Base-by-base conservation (phyloP, 2,797 vertebrate species). In the Poecilia gillii region DNA sequence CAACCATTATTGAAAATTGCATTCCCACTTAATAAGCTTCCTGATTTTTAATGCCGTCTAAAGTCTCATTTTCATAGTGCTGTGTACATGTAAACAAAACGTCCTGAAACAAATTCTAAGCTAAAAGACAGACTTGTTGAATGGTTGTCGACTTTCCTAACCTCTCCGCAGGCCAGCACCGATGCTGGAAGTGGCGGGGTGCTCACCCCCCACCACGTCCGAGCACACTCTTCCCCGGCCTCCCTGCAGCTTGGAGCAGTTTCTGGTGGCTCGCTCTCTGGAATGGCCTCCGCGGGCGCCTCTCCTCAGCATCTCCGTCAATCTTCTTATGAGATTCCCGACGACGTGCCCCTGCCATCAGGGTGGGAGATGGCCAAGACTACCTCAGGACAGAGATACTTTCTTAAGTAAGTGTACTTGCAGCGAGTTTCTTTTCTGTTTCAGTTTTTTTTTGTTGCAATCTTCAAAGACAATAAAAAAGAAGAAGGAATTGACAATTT, bases 281-380 rank as follows among this genome's bases (percentile, higher is more conserved):
- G 96, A 82, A 95, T 98, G 89, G 88, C 95, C 86, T 91, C 97
- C 16, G 90, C 97, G 0, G 96, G 96, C 75, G 80, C 95, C 39
- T 83, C 97, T 49, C 95, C 98, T 18, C 98, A 97, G n/a, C 98
- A 99, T 88, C 97, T 98, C 78, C 97, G 97, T 31, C 98, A 99
- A 91, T 97, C 97, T 28, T 99, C 99, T 0, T 99, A 97, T 79
- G 99, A 99, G 94, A 98, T 99, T 85, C 97, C 98, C 0, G 99
- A 99, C 46, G 99, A 99, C 12, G 94, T 99, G 47, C 97, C 98
- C 64, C 93, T 99, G 89, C 99, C 98, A 6, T 96, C 97, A 0
- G 99, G 98, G 16, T 99, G 99, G 99, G 99, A 99, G 94, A 99
- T 99, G 98, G 98, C 99, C 59, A 99, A 99, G 93, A 99, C 99